Evolutionary conservation across 2,113 vertebrate species (phyloP).

Genomic region (Semicossyphus pulcher): DNA sequence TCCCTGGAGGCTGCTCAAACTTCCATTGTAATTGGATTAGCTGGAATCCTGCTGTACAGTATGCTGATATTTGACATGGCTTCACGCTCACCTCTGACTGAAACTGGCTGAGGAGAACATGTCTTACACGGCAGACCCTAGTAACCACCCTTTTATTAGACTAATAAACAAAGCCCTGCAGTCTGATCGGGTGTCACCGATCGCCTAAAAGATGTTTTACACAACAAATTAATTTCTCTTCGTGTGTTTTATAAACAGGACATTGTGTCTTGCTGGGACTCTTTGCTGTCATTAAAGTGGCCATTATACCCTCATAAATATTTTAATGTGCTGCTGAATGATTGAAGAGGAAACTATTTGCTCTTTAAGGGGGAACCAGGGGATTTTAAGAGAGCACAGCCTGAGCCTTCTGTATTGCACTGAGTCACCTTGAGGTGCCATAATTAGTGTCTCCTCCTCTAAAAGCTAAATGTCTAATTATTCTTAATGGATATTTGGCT

Average conservation of each 20-base stretch:
- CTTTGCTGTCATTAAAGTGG: constrained; percentile 44
- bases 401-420: neutral
- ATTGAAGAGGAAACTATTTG: constrained; percentile 40
- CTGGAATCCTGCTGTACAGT: constrained; percentile 12
- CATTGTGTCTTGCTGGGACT: constrained; percentile 32
- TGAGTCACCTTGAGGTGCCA: neutral
- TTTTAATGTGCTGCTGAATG: constrained; percentile 42
- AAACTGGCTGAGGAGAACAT: constrained; percentile 3
- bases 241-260: constrained; percentile 42
- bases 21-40: constrained; percentile 63
- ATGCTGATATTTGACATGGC: constrained; percentile 32
- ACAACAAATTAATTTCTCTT: constrained; percentile 37
- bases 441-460: neutral
- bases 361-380: constrained; percentile 20
- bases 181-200: constrained; percentile 6
- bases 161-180: constrained; percentile 21
- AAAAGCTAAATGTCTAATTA: neutral
- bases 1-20: constrained; percentile 54
- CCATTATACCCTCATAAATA: constrained; percentile 42
- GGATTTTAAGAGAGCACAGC: constrained; percentile 8
- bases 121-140: neutral
- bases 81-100: constrained; percentile 33
- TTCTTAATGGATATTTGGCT: neutral
- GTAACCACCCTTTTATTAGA: neutral
- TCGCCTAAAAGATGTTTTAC: constrained; percentile 34